phyloP scores from a whole-genome alignment of 92 coral and sea anemone species.

The Porites cylindrica region DNA sequence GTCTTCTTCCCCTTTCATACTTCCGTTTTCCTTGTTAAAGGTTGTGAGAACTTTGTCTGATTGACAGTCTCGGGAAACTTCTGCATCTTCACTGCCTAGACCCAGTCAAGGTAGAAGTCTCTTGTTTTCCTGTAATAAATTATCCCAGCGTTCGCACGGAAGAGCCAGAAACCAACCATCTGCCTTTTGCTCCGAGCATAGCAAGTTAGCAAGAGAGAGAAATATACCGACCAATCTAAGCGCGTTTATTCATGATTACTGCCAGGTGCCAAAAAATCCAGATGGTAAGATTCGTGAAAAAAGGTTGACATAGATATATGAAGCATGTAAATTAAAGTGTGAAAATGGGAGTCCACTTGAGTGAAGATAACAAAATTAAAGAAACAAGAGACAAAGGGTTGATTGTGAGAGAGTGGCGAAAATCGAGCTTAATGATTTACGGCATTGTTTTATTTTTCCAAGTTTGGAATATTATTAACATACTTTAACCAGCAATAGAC shows the following conservation, averaged over 20 bases:
- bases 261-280: conserved; percentile 10
- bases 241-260: conserved; percentile 48
- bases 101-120: conserved; percentile 52
- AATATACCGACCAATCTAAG: conserved; percentile 46
- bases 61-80: conserved; percentile 64
- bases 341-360: too few species aligned
- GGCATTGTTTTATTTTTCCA: too few species aligned
- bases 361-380: too few species aligned
- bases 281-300: background rate
- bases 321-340: too few species aligned
- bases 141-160: conserved; percentile 50
- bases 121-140: conserved; percentile 47
- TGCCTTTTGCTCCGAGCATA: conserved; percentile 39
- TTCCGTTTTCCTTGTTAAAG: conserved; percentile 8
- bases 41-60: conserved; percentile 47
- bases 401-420: too few species aligned
- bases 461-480: too few species aligned
- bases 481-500: too few species aligned
- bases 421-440: too few species aligned
- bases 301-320: too few species aligned
- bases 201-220: conserved; percentile 9
- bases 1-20: background rate
- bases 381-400: background rate
- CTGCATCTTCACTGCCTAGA: conserved; percentile 60
- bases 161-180: conserved; percentile 39